Base-by-base conservation (phyloP, 2,113 vertebrate genomes). In the Neoarius graeffei region DNA sequence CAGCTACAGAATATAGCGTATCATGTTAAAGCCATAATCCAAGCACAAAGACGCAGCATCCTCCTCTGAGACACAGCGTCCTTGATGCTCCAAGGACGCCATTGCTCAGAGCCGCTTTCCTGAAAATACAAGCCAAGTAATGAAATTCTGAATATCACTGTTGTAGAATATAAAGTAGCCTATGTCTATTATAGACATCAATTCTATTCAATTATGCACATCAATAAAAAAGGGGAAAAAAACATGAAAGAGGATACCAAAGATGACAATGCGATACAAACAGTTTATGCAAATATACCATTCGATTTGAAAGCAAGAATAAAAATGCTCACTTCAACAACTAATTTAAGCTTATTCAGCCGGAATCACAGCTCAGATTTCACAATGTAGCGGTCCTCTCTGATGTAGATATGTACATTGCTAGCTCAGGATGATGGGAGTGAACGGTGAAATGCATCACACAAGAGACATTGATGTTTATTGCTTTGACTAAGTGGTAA, bases 11-110 rank as follows among this genome's bases (percentile, higher is more conserved):
- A 81, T 59, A 3, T 59, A 35, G 59, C 14, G 50, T 56, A 27
- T 56, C 76, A 25, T 27, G 15, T 7, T 79, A 7, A 56, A 79
- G n/a, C 76, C 25, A n/a, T 77, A 59, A 60, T 62, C 54, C 30
- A 5, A 14, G 20, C 30, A 20, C 25, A 82, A 87, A 90, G 89
- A 91, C 85, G 90, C 91, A 82, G 84, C 85, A 81, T 73, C 84
- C 5, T 62, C 79, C 23, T 76, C 89, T 73, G 57, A 88, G 89
- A 87, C 91, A 89, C 91, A 87, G 81, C 91, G 93, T 77, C 94
- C 94, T 95, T 95, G 93, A 92, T 35, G 1, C 67, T 80, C 93
- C 89, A 94, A 94, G 93, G 94, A 90, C 95, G 94, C 92, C 94
- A 94, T 94, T 91, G 93, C 88, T 88, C 86, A 27, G 59, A 81